Evolutionary conservation across 2,797 vertebrate species (phyloP), one percentile per base, ranked within the genome.

Genomic region (Okamejei kenojei): DNA sequence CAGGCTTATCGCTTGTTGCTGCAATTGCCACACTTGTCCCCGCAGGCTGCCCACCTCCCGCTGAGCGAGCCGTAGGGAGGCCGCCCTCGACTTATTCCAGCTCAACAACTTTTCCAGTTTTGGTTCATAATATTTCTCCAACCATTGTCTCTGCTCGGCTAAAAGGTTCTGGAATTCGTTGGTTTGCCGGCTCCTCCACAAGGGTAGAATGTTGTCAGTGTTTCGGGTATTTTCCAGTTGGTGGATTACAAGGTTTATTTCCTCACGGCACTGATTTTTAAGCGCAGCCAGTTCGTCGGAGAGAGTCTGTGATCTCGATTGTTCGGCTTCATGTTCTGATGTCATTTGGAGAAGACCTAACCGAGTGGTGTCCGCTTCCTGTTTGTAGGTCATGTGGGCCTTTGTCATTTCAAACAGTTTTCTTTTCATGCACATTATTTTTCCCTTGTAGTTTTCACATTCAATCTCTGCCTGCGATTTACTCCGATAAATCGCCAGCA

Each of bases 101-200:
- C 96, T 97, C 58, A 98, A 95, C 94, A 98, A 96, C 86, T 96
- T 95, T 94, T 97, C 94, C 92, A 98, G 95, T 5, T 97, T 97
- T 0, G 98, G 98, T 94, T 98, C 97, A 0, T 98, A 99, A 93
- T 94, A 97, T 90, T 96, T 96, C 95, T 98, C 97, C 94, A 99
- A 95, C 0, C 95, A 95, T 84, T 93, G 95, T 93, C 97, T 95
- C 93, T 96, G 97, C 94, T 96, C 94, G 0, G 96, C 96, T 94
- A 98, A 96, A 71, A 97, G 95, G 45, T 95, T 97, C 95, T 98
- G 97, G n/a, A 99, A 97, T 93, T 96, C 9, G 0, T 97, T 97
- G 0, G 97, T 96, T 94, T 97, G 95, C 0, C 97, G 96, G 93
- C 97, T 98, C 94, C 97, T 97, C 94, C 97, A 96, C 10, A 98